A percentile compares a stretch with the other conserved stretches of the same genome.
Conservation (phyloP, 2,888 invertebrate species). For the Nemoura dubitans region DNA sequence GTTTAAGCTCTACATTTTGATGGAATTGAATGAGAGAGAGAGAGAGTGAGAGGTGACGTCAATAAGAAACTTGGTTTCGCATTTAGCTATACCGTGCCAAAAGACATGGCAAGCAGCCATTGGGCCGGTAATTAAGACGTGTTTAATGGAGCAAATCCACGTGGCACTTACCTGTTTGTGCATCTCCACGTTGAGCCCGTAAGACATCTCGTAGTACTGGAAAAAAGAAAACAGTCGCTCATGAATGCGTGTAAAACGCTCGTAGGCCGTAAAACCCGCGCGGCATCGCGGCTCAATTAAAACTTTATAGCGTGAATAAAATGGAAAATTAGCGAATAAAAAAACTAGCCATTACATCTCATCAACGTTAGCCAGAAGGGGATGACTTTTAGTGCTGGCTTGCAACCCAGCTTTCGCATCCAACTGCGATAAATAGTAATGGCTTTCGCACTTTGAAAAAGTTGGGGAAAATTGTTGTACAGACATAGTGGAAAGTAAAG, state of each 20-base stretch:
- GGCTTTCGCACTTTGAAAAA: neutral
- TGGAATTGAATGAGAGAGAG: neutral
- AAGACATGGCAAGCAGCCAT: neutral
- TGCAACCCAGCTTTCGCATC: neutral
- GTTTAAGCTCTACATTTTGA: slow-evolving; percentile 20
- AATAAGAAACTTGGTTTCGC: neutral
- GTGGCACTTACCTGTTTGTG: slow-evolving; percentile 86
- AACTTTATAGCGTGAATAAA: neutral
- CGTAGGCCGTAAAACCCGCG: neutral
- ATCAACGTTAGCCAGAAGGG: neutral
- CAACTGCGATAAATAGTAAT: neutral
- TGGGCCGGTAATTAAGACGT: neutral
- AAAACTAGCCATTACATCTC: neutral
- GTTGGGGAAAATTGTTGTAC: no score
- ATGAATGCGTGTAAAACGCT: neutral
- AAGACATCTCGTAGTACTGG: slow-evolving; percentile 98
- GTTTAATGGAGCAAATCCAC: neutral
- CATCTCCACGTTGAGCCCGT: slow-evolving; percentile 97
- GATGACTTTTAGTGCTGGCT: neutral
- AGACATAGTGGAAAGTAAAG: neutral
- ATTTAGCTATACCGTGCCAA: no score
- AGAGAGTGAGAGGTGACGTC: neutral
- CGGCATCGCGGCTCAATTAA: neutral
- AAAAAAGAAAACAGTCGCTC: slow-evolving; percentile 64
- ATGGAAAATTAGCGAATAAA: neutral